These are phyloP conservation scores for Adineta ricciae DNA, from an alignment of 2,888 invertebrate species.

Conservation along the genomic window DNA sequence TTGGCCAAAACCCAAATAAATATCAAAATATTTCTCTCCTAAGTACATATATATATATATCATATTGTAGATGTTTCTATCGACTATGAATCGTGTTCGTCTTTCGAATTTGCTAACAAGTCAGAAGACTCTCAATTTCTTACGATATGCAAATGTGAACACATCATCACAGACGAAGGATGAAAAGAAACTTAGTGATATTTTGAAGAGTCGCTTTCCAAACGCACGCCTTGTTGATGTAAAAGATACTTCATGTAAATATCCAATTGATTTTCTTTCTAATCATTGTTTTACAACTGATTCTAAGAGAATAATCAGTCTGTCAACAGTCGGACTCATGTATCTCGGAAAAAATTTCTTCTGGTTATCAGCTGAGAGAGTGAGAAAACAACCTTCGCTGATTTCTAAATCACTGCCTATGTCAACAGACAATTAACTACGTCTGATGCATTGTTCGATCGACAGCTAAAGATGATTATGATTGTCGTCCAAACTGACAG, in stretches of 20 bases:
- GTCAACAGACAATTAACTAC: too few species aligned
- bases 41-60: background rate
- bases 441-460: too few species aligned
- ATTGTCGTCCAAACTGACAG: too few species aligned
- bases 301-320: too few species aligned
- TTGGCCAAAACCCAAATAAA: background rate
- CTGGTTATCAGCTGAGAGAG: too few species aligned
- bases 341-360: too few species aligned
- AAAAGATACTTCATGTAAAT: slow-evolving; percentile 47
- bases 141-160: background rate
- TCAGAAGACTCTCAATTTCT: background rate
- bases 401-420: too few species aligned
- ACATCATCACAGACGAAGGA: slow-evolving; percentile 39
- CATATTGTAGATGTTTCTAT: background rate
- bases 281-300: too few species aligned
- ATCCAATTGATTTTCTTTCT: background rate
- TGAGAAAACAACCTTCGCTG: too few species aligned
- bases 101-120: background rate
- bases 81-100: background rate
- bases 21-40: background rate
- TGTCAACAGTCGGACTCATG: too few species aligned
- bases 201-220: slow-evolving; percentile 43
- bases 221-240: slow-evolving; percentile 43
- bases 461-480: too few species aligned
- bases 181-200: slow-evolving; percentile 40